Percentiles rank a stretch among this genome's conserved stretches.
Conservation (phyloP, 2,888 invertebrate genomes). For the Phortica okadai region DNA sequence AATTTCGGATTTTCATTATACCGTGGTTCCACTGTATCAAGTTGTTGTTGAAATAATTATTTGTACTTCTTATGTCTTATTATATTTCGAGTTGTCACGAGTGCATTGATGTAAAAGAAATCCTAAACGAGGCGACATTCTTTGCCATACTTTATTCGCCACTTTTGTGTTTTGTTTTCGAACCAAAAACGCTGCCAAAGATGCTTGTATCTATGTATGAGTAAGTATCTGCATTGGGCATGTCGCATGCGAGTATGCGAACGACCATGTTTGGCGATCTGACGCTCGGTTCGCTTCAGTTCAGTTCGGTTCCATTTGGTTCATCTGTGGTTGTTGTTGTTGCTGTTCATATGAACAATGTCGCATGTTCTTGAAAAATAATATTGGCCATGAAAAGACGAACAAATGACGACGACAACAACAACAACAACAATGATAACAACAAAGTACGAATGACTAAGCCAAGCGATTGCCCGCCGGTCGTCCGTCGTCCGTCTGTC, state of each 20-base stretch:
- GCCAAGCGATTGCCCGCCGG: background rate
- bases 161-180: background rate
- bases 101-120: slow-evolving; percentile 68
- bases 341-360: background rate
- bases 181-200: background rate
- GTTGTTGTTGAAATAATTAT: slow-evolving; percentile 39
- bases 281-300: background rate
- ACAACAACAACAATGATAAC: slow-evolving; percentile 3
- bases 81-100: slow-evolving; percentile 66
- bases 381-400: slow-evolving; percentile 30
- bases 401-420: slow-evolving; percentile 18
- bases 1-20: too few species aligned
- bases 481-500: background rate
- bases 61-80: slow-evolving; percentile 15
- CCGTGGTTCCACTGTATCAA: background rate
- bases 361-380: slow-evolving; percentile 25
- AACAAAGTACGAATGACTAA: slow-evolving; percentile 16
- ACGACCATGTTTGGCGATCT: slow-evolving; percentile 6
- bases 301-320: slow-evolving; percentile 9
- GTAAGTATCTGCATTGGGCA: slow-evolving; percentile 10
- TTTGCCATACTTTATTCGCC: background rate
- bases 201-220: background rate
- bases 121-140: slow-evolving; percentile 70
- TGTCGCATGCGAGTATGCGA: background rate
- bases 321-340: background rate